A percentile compares a stretch with the other conserved stretches of the same genome.
These are phyloP conservation scores for Lathronympha strigana DNA, from an alignment of 2,888 invertebrate genomes.

Conservation along the genomic window DNA sequence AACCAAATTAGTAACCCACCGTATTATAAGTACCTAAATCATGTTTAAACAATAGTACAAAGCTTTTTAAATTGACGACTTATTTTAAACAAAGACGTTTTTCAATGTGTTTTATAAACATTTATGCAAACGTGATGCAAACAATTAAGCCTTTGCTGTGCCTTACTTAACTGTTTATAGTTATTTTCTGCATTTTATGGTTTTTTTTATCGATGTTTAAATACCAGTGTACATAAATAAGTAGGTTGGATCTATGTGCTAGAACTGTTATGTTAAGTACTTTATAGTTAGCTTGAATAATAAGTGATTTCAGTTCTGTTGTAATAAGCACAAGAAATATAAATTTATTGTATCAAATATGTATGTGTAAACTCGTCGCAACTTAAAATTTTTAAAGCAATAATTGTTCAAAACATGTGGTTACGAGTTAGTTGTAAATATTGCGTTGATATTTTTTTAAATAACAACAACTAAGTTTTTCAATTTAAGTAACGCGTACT, in stretches of 20 bases:
- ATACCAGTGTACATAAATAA: constrained; percentile 4
- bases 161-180: constrained; percentile 4
- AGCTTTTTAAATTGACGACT: constrained; percentile 10
- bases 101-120: constrained; percentile 20
- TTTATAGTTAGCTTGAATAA: constrained; percentile 11
- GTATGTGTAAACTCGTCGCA: background rate
- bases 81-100: background rate
- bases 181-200: background rate
- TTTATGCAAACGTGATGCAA: background rate
- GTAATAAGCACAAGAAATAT: constrained; percentile 2
- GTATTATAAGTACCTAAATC: constrained; percentile 20
- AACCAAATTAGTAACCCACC: constrained; percentile 36
- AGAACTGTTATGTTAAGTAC: background rate
- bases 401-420: constrained; percentile 1
- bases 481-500: constrained; percentile 11
- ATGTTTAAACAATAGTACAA: constrained; percentile 18
- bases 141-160: constrained; percentile 22
- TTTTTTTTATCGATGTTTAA: constrained; percentile 5
- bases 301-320: too few species aligned
- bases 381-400: background rate
- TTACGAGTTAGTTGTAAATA: constrained; percentile 29
- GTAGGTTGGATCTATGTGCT: background rate
- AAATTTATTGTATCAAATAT: too few species aligned
- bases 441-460: constrained; percentile 29
- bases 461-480: constrained; percentile 22